A percentile compares a stretch with the other conserved stretches of the same genome.
Evolutionary conservation across 2,797 vertebrate genomes (phyloP).

Genomic region (Philypnodon macrostomus): DNA sequence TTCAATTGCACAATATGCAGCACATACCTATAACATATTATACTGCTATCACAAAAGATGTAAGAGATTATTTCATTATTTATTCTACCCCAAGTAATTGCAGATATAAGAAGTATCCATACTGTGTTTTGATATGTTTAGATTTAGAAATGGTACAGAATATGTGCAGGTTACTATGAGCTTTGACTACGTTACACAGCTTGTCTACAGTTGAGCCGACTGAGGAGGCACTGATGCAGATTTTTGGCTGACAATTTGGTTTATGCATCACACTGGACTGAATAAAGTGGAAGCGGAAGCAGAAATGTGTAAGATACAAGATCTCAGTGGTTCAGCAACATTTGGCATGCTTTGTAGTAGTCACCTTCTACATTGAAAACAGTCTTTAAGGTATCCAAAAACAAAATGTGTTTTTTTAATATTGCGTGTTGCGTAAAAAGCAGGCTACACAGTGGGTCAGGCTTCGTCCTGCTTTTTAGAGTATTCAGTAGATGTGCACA

Average conservation of each 20-base stretch:
- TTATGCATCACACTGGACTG: constrained; percentile 45
- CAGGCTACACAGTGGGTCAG: constrained; percentile 71
- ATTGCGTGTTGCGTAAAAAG: constrained; percentile 74
- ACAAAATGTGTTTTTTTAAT: constrained; percentile 40
- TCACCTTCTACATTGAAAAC: constrained; percentile 41
- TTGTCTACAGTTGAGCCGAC: constrained; percentile 51
- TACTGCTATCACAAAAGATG: constrained; percentile 54
- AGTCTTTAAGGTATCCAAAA: constrained; percentile 49
- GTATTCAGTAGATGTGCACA: constrained; percentile 31
- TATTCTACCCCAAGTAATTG: constrained; percentile 62
- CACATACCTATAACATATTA: constrained; percentile 36
- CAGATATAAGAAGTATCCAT: constrained; percentile 27
- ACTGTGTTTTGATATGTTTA: constrained; percentile 38
- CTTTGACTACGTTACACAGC: constrained; percentile 63
- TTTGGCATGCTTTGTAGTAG: constrained; percentile 79
- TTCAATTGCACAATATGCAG: constrained; percentile 41
- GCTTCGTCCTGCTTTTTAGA: constrained; percentile 48
- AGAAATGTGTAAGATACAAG: constrained; percentile 52
- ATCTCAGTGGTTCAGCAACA: constrained; percentile 50
- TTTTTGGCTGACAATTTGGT: constrained; percentile 75
- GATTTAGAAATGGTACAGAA: constrained; percentile 36
- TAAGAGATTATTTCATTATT: constrained; percentile 43
- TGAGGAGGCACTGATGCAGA: constrained; percentile 81
- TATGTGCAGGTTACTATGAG: constrained; percentile 59
- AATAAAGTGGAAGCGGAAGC: constrained; percentile 39